These are phyloP conservation scores for human DNA, from an alignment of 2,113 vertebrate species.

Conservation along the genomic window DNA sequence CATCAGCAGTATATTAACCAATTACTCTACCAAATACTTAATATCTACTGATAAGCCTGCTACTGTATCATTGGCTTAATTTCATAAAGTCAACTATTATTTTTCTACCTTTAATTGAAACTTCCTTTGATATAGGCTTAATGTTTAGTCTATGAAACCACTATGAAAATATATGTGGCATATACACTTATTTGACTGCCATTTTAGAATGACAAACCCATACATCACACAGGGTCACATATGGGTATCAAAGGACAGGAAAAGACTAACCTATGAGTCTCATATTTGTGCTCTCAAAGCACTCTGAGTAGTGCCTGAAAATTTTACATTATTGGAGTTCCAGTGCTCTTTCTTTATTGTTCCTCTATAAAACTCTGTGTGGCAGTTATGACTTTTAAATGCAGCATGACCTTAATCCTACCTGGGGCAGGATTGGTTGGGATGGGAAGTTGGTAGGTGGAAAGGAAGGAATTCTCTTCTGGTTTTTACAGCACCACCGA, in stretches of 20 bases:
- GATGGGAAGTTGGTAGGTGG: neutral
- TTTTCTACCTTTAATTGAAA: conserved; percentile 39
- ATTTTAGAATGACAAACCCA: neutral
- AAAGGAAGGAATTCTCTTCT: neutral
- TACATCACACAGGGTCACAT: neutral
- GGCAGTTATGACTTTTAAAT: neutral
- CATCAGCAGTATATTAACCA: conserved; percentile 13
- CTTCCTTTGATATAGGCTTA: neutral
- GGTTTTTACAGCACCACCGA: neutral
- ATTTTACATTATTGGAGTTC: neutral
- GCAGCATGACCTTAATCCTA: conserved; percentile 13
- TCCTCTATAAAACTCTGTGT: neutral
- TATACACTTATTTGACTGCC: neutral
- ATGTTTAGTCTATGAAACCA: neutral
- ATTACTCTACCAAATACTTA: conserved; percentile 29
- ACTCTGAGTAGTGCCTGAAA: neutral
- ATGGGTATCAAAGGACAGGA: neutral
- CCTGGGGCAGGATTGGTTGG: neutral
- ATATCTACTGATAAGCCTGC: neutral
- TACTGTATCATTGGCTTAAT: neutral
- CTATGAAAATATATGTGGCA: neutral
- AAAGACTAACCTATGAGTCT: neutral
- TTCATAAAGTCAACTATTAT: neutral
- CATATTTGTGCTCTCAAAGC: neutral
- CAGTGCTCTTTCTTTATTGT: neutral